phyloP scores from a whole-genome alignment of 2,113 vertebrate genomes.

The Silurus asotus region DNA sequence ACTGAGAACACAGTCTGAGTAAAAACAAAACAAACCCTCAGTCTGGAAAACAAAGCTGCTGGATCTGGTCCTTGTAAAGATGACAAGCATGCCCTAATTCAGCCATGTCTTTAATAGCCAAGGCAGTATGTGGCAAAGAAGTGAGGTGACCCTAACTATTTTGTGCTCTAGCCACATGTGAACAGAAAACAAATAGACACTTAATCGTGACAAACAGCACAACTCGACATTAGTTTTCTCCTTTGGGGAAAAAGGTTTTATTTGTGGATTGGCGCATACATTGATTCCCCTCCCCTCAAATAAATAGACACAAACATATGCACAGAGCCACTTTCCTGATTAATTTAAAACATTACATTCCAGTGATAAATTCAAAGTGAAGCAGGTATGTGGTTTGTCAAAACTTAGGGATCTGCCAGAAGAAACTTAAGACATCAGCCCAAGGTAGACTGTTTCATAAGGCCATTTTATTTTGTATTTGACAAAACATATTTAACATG shows the following conservation, averaged over 20 bases:
- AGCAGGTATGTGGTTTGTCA: slow-evolving; percentile 46
- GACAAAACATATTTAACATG: background rate
- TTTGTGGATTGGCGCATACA: slow-evolving; percentile 54
- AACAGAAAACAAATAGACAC: slow-evolving; percentile 84
- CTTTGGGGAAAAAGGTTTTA: slow-evolving; percentile 67
- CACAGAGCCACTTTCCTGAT: slow-evolving; percentile 16
- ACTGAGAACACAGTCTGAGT: slow-evolving; percentile 3
- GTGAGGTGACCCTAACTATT: slow-evolving; percentile 75
- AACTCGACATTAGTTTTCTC: slow-evolving; percentile 87
- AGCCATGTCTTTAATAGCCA: slow-evolving; percentile 39
- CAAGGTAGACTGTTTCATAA: slow-evolving; percentile 1
- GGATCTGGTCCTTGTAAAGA: slow-evolving; percentile 55
- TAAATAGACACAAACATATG: background rate
- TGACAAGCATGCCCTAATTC: slow-evolving; percentile 22
- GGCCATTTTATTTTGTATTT: slow-evolving; percentile 4
- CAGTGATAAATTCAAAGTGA: slow-evolving; percentile 64
- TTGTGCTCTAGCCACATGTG: slow-evolving; percentile 79
- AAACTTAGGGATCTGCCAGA: slow-evolving; percentile 44
- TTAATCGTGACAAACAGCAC: slow-evolving; percentile 89
- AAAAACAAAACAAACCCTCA: slow-evolving; percentile 31
- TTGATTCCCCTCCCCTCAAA: background rate
- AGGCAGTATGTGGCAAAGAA: background rate
- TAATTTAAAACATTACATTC: slow-evolving; percentile 50
- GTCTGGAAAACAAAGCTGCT: slow-evolving; percentile 50
- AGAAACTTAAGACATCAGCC: background rate